Conservation (phyloP, 1,140 invertebrate species). For the Tetramorium parvispinum region DNA sequence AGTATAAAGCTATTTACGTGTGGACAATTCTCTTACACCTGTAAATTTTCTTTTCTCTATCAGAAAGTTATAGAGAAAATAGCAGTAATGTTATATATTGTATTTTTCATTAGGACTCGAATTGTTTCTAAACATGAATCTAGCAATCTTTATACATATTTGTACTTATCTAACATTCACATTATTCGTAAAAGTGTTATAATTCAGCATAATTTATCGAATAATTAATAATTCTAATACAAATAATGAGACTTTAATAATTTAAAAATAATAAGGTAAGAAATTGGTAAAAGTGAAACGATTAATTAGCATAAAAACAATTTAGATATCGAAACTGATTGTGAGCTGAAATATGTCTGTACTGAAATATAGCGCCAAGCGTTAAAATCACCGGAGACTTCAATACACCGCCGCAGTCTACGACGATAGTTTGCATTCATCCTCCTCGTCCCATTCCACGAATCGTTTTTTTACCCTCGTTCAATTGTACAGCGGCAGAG, state of each 20-base stretch:
- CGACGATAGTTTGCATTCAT: not conserved
- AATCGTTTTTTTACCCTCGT: not conserved
- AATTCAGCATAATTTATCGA: not conserved
- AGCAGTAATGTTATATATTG: not conserved
- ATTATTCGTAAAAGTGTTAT: not conserved
- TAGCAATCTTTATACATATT: not conserved
- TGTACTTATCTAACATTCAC: not conserved
- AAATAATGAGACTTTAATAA: not conserved
- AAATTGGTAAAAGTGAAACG: not conserved
- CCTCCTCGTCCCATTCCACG: not conserved
- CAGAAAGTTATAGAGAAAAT: constrained; percentile 17
- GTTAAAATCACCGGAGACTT: constrained; percentile 58
- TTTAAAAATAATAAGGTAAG: not conserved
- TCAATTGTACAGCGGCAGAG: not conserved
- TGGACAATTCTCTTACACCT: not conserved
- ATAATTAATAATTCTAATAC: not conserved
- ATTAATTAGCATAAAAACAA: not conserved
- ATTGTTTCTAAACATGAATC: not conserved
- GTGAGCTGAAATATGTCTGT: not conserved
- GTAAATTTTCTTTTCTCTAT: not conserved
- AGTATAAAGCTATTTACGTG: not conserved
- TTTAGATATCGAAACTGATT: not conserved
- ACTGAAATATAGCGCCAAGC: not conserved
- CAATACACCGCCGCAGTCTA: not conserved
- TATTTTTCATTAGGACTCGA: not conserved